Percentiles rank a stretch among this genome's conserved stretches.
Evolutionary conservation across 2,797 vertebrate genomes (phyloP).

Genomic region (Dendrocincla fuliginosa): DNA sequence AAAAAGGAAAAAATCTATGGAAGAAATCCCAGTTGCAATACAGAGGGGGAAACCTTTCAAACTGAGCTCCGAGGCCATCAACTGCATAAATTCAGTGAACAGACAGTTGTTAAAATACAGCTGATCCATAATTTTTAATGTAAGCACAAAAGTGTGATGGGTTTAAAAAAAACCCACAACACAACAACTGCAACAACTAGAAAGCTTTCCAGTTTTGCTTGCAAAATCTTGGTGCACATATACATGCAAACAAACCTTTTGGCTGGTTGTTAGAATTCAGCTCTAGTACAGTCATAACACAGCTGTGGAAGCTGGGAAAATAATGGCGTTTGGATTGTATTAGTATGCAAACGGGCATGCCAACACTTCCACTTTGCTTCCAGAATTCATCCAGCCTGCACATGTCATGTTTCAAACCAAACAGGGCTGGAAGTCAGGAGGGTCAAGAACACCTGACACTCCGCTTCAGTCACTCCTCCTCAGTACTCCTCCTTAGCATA

Average conservation of each 20-base stretch:
- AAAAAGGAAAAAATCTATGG: constrained; percentile 55
- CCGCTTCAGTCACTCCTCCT: not conserved
- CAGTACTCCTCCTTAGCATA: not conserved
- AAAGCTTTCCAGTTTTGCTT: constrained; percentile 52
- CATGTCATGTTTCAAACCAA: constrained; percentile 11
- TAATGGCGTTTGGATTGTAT: constrained; percentile 53
- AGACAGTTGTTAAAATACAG: constrained; percentile 65
- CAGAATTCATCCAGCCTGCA: constrained; percentile 58
- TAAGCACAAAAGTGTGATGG: constrained; percentile 40
- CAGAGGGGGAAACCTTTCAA: constrained; percentile 58
- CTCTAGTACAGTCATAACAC: constrained; percentile 68
- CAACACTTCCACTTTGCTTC: constrained; percentile 43
- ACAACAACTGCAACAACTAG: not conserved
- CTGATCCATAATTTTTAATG: constrained; percentile 63
- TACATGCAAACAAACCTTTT: constrained; percentile 67
- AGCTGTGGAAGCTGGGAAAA: constrained; percentile 69
- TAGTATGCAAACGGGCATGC: constrained; percentile 60
- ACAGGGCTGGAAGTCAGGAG: constrained; percentile 21
- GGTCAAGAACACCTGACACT: constrained; percentile 31
- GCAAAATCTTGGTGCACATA: constrained; percentile 34
- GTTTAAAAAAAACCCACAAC: not conserved
- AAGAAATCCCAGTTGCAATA: constrained; percentile 68
- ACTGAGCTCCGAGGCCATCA: constrained; percentile 63
- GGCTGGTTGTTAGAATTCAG: constrained; percentile 70
- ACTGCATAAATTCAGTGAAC: constrained; percentile 51